Conservation (phyloP, 2,113 vertebrate genomes). For the Progne subis region DNA sequence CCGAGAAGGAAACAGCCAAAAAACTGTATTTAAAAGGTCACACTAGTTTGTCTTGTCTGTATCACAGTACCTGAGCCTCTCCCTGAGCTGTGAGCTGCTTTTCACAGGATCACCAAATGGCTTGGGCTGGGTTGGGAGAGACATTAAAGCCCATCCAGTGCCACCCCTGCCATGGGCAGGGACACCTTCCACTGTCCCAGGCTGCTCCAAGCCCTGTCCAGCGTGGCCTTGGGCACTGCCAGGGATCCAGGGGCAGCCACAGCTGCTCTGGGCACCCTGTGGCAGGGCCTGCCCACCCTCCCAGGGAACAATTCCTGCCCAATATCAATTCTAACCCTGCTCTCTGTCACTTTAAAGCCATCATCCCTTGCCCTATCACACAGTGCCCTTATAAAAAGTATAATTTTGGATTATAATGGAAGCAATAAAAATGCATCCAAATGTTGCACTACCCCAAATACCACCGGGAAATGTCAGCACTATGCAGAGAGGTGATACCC, state of each 20-base stretch:
- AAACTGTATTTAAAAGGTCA: background rate
- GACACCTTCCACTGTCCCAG: fast-evolving
- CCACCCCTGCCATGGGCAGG: background rate
- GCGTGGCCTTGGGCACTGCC: fast-evolving
- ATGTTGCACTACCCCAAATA: background rate
- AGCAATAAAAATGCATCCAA: background rate
- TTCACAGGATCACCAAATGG: background rate
- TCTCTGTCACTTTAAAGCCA: background rate
- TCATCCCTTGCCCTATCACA: background rate
- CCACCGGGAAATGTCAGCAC: fast-evolving
- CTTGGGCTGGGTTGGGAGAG: background rate
- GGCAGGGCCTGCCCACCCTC: background rate
- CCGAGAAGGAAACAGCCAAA: background rate
- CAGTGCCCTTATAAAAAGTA: background rate
- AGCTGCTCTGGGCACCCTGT: background rate
- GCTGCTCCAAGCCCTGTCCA: fast-evolving
- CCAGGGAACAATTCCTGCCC: fast-evolving
- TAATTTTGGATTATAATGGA: background rate
- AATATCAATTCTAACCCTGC: background rate
- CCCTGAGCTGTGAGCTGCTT: background rate
- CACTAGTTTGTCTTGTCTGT: background rate
- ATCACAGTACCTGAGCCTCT: fast-evolving
- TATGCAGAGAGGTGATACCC: fast-evolving
- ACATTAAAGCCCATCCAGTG: fast-evolving
- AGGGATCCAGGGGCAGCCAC: background rate